A percentile compares a stretch with the other conserved stretches of the same genome.
phyloP scores from a whole-genome alignment of 2,113 vertebrate species.

The Tapirus terrestris region DNA sequence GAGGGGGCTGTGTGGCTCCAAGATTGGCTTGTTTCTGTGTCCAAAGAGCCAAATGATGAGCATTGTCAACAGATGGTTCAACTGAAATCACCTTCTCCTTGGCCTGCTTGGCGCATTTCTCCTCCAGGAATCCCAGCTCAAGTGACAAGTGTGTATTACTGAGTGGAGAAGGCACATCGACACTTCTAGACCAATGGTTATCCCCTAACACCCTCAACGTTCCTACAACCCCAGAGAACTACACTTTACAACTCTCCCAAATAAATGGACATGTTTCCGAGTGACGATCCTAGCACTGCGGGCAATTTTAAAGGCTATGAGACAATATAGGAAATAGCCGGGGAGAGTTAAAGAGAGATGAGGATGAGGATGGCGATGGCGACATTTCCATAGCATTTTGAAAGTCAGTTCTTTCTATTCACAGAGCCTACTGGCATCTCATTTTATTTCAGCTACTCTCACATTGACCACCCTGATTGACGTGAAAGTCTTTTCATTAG shows the following conservation, averaged over 20 bases:
- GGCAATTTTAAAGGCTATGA: neutral
- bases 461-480: neutral
- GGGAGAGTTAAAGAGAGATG: neutral
- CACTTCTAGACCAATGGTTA: neutral
- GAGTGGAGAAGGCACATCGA: neutral
- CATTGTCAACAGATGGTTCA: neutral
- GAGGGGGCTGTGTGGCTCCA: neutral
- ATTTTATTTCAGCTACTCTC: neutral
- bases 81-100: neutral
- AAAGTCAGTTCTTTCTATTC: neutral
- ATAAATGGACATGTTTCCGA: neutral
- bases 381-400: slow-evolving; percentile 2
- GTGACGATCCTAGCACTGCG: rapidly evolving
- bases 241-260: neutral
- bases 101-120: neutral
- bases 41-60: neutral
- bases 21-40: neutral
- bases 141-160: rapidly evolving
- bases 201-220: neutral
- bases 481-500: neutral
- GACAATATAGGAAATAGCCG: neutral
- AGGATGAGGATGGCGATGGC: neutral
- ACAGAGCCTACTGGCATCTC: neutral
- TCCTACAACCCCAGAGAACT: neutral
- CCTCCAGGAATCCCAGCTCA: neutral